Percentiles rank a stretch among this genome's conserved stretches.
These are phyloP conservation scores for Callosobruchus maculatus DNA, from an alignment of 2,888 invertebrate species.

Conservation along the genomic window DNA sequence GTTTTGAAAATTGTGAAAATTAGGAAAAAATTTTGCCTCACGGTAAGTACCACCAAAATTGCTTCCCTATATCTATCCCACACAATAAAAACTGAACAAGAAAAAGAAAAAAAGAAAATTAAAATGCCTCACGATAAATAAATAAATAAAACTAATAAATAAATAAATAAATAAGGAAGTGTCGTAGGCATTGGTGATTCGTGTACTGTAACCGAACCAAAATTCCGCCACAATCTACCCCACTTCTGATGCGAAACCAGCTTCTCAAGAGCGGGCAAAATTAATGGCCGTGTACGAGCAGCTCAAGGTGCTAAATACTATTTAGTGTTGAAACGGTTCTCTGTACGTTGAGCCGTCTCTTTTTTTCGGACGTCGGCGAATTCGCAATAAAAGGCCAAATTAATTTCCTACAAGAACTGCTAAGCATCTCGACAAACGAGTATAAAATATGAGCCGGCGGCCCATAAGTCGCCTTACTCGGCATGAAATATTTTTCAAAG, in stretches of 20 bases:
- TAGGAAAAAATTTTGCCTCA: no score
- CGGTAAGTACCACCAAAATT: no score
- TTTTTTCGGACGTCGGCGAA: background rate
- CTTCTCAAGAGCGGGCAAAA: background rate
- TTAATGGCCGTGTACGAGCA: background rate
- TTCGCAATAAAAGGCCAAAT: conserved; percentile 35
- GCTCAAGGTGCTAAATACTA: background rate
- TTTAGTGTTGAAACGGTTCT: background rate
- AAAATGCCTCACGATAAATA: no score
- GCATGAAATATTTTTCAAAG: background rate
- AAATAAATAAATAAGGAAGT: no score
- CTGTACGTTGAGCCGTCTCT: background rate
- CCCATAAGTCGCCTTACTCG: background rate
- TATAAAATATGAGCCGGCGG: conserved; percentile 40
- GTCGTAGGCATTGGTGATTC: no score
- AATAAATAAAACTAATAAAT: no score
- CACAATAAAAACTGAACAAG: no score
- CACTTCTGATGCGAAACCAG: background rate
- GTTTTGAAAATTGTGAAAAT: no score
- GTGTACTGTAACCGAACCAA: no score
- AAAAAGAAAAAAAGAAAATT: no score
- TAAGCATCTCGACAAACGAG: conserved; percentile 45
- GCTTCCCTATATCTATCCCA: no score
- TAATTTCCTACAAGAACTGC: conserved; percentile 44
- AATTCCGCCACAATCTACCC: no score